Evolutionary conservation across 2,113 vertebrate species (phyloP).

Genomic region (Euleptes europaea): DNA sequence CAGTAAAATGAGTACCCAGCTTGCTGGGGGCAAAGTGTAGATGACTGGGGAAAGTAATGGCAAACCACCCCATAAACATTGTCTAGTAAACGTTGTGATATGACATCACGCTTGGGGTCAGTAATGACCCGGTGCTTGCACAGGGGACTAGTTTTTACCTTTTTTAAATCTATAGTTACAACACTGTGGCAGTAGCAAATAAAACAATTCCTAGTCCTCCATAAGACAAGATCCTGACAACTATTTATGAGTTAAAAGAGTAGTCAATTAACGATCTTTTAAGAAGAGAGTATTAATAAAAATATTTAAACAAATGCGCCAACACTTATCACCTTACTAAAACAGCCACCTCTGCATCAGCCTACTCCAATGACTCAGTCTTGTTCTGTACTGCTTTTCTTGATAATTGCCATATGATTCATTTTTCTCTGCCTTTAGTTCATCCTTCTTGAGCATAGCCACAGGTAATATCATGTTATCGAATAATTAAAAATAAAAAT

Average conservation of each 20-base stretch:
- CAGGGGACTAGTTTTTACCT: too few species aligned
- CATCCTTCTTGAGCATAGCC: neutral
- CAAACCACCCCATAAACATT: too few species aligned
- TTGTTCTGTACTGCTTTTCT: too few species aligned
- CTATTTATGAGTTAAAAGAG: neutral
- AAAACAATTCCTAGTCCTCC: neutral
- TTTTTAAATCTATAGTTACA: neutral
- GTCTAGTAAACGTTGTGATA: too few species aligned
- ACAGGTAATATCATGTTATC: neutral
- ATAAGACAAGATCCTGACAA: neutral
- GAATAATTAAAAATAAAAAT: neutral
- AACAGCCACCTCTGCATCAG: neutral
- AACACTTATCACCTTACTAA: neutral
- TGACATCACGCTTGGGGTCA: too few species aligned
- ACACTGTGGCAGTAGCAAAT: neutral
- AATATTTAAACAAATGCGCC: neutral
- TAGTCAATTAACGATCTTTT: neutral
- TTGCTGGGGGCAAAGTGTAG: too few species aligned
- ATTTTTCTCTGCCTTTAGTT: constrained; percentile 5
- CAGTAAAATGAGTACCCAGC: too few species aligned
- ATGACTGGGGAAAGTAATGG: too few species aligned
- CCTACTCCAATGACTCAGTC: neutral
- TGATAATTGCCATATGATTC: neutral
- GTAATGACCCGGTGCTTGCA: too few species aligned
- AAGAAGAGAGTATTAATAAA: neutral